These are phyloP conservation scores for Phalangium opilio DNA, from an alignment of 2,888 invertebrate genomes.

Conservation along the genomic window DNA sequence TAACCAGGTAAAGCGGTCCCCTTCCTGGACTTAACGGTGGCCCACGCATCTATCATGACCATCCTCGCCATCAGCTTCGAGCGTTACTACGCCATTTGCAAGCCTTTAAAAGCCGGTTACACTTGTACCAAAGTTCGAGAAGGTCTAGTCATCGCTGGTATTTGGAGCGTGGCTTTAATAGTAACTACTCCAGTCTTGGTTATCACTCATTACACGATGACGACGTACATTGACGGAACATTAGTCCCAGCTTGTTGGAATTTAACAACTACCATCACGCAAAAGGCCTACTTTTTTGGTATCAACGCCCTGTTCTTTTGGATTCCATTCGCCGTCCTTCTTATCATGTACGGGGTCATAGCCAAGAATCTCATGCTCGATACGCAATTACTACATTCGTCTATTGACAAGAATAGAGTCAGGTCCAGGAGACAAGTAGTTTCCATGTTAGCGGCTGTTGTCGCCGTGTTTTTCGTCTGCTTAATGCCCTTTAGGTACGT, in stretches of 20 bases:
- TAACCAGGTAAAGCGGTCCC: constrained; percentile 87
- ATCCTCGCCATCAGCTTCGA: constrained; percentile 88
- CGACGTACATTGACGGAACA: constrained; percentile 53
- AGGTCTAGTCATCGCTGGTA: constrained; percentile 25
- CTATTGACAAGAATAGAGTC: constrained; percentile 2
- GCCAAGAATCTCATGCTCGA: constrained; percentile 66
- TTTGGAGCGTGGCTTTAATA: constrained; percentile 29
- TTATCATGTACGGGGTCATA: constrained; percentile 67
- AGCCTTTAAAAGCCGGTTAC: constrained; percentile 56
- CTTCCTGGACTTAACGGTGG: constrained; percentile 77
- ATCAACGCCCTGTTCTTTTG: constrained; percentile 71
- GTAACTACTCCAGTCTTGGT: constrained; percentile 54
- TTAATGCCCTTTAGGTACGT: constrained; percentile 58
- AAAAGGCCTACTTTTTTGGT: constrained; percentile 59
- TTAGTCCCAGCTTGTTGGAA: constrained; percentile 61
- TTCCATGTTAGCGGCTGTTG: constrained; percentile 74
- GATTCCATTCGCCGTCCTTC: constrained; percentile 60
- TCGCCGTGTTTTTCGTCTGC: constrained; percentile 75
- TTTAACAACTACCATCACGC: constrained; percentile 57
- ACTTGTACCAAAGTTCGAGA: constrained; percentile 29
- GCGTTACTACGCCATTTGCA: constrained; percentile 76
- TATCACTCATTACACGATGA: constrained; percentile 57
- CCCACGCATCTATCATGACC: constrained; percentile 79
- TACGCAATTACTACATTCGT: constrained; percentile 2
- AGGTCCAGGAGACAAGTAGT: constrained; percentile 33